A percentile compares a stretch with the other conserved stretches of the same genome.
Evolutionary conservation across 2,888 invertebrate genomes (phyloP).

Genomic region (Coelopa pilipes): DNA sequence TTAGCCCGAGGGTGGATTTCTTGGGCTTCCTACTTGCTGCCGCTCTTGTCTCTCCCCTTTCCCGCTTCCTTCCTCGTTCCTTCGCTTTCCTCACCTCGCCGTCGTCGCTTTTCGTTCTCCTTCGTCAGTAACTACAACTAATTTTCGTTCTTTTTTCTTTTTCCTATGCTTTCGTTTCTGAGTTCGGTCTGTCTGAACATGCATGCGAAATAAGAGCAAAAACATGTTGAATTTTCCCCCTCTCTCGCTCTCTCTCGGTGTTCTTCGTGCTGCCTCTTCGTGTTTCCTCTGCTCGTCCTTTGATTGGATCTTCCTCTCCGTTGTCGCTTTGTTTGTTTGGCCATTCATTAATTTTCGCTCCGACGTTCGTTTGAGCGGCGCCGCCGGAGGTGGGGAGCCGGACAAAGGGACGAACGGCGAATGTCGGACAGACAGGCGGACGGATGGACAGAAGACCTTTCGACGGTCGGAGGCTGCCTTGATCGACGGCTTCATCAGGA

Average conservation of each 20-base stretch:
- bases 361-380: neutral
- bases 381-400: no score
- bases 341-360: slow-evolving; percentile 27
- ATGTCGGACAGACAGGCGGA: neutral
- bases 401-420: neutral
- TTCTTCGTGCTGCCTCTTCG: neutral
- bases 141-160: neutral
- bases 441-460: neutral
- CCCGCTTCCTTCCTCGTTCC: neutral
- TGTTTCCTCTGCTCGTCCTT: neutral
- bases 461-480: neutral
- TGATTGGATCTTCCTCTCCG: neutral
- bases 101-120: neutral
- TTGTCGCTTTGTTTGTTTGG: neutral
- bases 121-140: neutral
- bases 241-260: no score
- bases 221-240: neutral
- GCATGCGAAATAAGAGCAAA: slow-evolving; percentile 15
- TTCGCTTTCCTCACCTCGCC: neutral
- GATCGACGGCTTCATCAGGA: neutral
- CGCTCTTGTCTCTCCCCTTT: neutral
- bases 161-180: neutral
- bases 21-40: neutral
- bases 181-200: no score
- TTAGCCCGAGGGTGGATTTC: slow-evolving; percentile 27